phyloP scores from a whole-genome alignment of 1,140 invertebrate species.

The Papilio helenus region DNA sequence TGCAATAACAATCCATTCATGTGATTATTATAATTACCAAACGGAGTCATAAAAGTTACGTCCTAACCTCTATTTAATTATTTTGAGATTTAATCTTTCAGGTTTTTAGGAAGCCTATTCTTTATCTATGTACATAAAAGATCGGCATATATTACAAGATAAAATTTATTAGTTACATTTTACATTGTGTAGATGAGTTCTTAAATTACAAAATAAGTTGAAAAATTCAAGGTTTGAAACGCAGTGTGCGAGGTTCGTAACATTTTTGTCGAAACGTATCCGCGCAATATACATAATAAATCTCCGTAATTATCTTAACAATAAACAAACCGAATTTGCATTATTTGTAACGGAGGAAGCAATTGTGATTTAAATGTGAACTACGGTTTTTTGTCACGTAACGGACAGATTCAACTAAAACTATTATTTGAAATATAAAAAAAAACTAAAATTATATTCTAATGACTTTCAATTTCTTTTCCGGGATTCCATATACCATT shows the following conservation, averaged over 20 bases:
- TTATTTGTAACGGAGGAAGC: conserved; percentile 17
- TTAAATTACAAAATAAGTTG: conserved; percentile 19
- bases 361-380: conserved; percentile 13
- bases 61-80: background rate
- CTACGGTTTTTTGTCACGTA: background rate
- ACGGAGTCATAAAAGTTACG: background rate
- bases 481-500: background rate
- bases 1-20: too few species aligned
- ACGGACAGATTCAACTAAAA: background rate
- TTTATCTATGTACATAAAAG: background rate
- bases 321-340: conserved; percentile 29
- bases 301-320: conserved; percentile 36
- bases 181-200: background rate
- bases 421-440: background rate
- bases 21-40: background rate
- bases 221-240: conserved; percentile 22
- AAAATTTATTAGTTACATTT: background rate
- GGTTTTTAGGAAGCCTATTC: background rate
- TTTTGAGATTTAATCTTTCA: background rate
- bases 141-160: background rate
- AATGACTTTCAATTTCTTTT: too few species aligned
- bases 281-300: conserved; percentile 28
- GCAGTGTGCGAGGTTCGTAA: conserved; percentile 10
- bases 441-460: too few species aligned
- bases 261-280: conserved; percentile 26